Percentiles rank a stretch among this genome's conserved stretches.
Conservation (phyloP, 1,140 invertebrate species). For the Drosophila orosa region DNA sequence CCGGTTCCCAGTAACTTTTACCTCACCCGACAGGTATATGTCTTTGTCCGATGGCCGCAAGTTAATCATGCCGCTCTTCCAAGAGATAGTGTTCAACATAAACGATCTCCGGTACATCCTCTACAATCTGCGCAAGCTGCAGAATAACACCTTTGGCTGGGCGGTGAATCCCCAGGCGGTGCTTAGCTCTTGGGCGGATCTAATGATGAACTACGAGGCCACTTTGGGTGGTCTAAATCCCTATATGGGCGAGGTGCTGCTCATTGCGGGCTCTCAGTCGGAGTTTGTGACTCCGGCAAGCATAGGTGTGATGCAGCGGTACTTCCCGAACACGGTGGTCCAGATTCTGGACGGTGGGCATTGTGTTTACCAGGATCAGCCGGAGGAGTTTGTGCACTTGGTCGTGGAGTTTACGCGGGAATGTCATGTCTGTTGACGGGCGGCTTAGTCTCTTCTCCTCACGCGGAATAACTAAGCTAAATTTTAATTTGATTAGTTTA, state of each 20-base stretch:
- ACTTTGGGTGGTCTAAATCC: conserved; percentile 5
- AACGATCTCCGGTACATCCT: conserved; percentile 11
- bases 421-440: conserved; percentile 1
- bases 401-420: conserved; percentile 31
- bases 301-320: conserved; percentile 26
- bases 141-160: conserved; percentile 27
- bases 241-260: conserved; percentile 32
- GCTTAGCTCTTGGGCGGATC: conserved; percentile 23
- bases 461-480: not conserved
- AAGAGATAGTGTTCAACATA: not conserved
- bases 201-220: conserved; percentile 27
- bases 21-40: not conserved
- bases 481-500: too few relatives aligned
- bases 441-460: too few relatives aligned
- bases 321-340: conserved; percentile 42
- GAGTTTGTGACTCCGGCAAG: conserved; percentile 23
- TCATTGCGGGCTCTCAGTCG: conserved; percentile 28
- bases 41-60: conserved; percentile 17
- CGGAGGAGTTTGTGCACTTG: conserved; percentile 34
- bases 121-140: conserved; percentile 21
- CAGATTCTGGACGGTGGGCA: conserved; percentile 27
- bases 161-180: conserved; percentile 36
- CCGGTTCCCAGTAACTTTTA: conserved; percentile 6
- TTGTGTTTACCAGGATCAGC: conserved; percentile 23
- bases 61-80: conserved; percentile 15